Evolutionary conservation across 2,113 vertebrate genomes (phyloP), one percentile per base, ranked within the genome.

Genomic region (Platichthys stellatus): DNA sequence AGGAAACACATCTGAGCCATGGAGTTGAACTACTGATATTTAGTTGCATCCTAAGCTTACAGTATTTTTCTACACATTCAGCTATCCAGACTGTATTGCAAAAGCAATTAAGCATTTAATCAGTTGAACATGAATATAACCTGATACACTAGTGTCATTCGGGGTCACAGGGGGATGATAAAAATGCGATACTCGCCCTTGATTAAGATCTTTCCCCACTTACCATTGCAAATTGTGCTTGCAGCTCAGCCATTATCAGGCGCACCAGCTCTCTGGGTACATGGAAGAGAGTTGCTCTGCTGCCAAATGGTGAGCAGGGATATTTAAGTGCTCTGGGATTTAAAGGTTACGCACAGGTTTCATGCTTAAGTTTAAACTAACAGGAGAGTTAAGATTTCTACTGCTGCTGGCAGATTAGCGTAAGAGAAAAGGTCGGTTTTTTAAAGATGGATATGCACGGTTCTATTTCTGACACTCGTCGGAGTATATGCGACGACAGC

Each of bases 161-260:
- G 72, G 47, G 60, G 47, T 58, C 54, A 74, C 63, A 64, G 67
- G 70, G 69, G 69, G 67, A 58, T 57, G 63, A 58, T 72, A 75
- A 82, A 84, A 85, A 64, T 70, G 4, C 13, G 59, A 87, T 80
- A 75, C 57, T 56, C 65, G 57, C 17, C 49, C 61, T 67, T 0
- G 69, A 84, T 85, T 75, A 78, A 40, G 51, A 84, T 86, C 82
- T 84, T 6, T 31, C 6, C 31, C 31, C 60, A 59, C 62, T 74
- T 70, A 71, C 56, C 38, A 24, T 65, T 54, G 61, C 64, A 74
- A 72, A 84, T 57, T 72, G 67, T 61, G 62, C 23, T 17, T 54
- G 51, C 61, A 57, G 45, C 65, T 63, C 18, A 81, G 70, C 78
- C 75, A 80, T 82, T 71, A 59, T 79, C 72, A 82, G 53, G 58